Evolutionary conservation across 2,113 vertebrate species (phyloP), one percentile per base, ranked within the genome.

Genomic region (Cyanoderma ruficeps): DNA sequence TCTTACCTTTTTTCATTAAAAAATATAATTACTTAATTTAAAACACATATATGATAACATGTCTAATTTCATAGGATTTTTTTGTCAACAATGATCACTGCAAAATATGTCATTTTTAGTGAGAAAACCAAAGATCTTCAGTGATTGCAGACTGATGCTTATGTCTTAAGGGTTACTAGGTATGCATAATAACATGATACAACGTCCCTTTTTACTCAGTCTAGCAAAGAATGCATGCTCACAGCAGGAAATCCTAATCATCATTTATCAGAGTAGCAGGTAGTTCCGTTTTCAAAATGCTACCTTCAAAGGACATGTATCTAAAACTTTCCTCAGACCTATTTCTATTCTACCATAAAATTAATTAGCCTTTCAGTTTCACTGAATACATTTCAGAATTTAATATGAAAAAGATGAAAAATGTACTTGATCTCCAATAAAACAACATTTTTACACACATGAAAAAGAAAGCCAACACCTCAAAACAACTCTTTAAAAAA

Each of bases 241-340:
- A 64, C 41, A 70, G n/a, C 33, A 93, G 55, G 81, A 91, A 85
- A 74, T 55, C 46, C 28, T 72, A 72, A 65, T 67, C 53, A 55
- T 30, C 9, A 2, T 52, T 91, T 76, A 64, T 42, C 30, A 71
- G n/a, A 78, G 44, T 65, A 93, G 33, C 63, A 92, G 56, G 33
- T 82, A 41, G 33, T 6, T 44, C 50, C 64, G 30, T 72, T 92
- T 92, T 75, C 67, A 89, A 65, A 97, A 83, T 44, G 35, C 50
- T 96, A n/a, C 37, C 12, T 81, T 90, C 3, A 5, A 94, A 90
- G 78, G 42, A 28, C 25, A 39, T 83, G 13, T 30, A 55, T 75
- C 27, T 49, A 35, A 93, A 91, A 25, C 13, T 60, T 23, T 57
- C 63, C 35, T 65, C 59, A 89, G 47, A 64, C 30, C 25, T 59